Base-by-base conservation (phyloP, 2,113 vertebrate genomes). In the Paratilapia polleni region DNA sequence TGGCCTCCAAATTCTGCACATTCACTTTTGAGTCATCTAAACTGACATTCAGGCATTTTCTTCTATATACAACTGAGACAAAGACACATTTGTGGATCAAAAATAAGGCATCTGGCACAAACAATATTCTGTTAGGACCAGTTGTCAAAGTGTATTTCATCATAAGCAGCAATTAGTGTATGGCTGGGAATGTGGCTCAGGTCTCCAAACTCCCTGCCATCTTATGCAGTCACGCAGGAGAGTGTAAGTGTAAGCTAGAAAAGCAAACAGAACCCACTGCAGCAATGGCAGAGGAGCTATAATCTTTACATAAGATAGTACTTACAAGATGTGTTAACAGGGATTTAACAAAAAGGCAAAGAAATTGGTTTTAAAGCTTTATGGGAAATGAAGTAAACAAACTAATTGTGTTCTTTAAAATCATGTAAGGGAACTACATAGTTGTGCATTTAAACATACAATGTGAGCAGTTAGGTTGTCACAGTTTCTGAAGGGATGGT, bases 131-230 rank as follows among this genome's bases (percentile, higher is more conserved):
- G 43, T 58, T 63, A 62, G 43, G 10, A 22, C 24, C 56, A 43
- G 15, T 73, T 82, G 43, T 83, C 61, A 28, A 41, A 43, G 28
- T 66, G 26, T 75, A 19, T 85, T 85, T 77, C 19, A 64, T 77
- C 56, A 64, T 28, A 68, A 12, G 22, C 41, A 68, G 64, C 15
- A 68, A 76, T 63, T 76, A 28, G 20, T 62, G 17, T 24, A 38
- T 47, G 26, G 36, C 62, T 61, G n/a, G 56, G 26, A 41, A 1
- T 62, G 76, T 70, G 61, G 36, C 36, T 70, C 19, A 63, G n/a
- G 31, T 76, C 22, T 66, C 15, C 26, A 49, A 10, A 47, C 47
- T 61, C 26, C 41, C 10, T n/a, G 26, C 9, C 14, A 26, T 76
- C 43, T 31, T 60, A 31, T 52, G 26, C 28, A 66, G 54, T 68